phyloP scores from a whole-genome alignment of 2,797 vertebrate species.

The Peromyscus eremicus region DNA sequence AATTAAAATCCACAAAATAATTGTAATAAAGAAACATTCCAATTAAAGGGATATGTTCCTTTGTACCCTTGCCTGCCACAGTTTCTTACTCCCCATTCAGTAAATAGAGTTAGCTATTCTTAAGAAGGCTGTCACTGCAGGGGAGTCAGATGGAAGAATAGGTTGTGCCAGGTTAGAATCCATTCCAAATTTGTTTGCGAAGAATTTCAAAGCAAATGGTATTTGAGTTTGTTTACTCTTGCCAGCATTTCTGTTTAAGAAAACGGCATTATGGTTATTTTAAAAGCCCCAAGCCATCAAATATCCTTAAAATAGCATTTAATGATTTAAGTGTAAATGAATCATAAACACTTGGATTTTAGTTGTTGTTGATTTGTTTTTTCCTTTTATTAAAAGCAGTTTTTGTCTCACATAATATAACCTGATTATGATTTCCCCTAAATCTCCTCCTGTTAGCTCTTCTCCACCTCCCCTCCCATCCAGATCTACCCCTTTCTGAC shows the following conservation, averaged over 20 bases:
- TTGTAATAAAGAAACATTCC: slow-evolving; percentile 53
- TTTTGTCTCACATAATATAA: not conserved
- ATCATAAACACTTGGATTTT: slow-evolving; percentile 72
- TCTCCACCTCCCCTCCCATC: not conserved
- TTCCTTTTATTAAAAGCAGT: not conserved
- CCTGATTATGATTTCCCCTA: not conserved
- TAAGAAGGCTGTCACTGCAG: not conserved
- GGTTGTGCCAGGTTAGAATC: slow-evolving; percentile 53
- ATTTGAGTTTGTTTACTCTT: slow-evolving; percentile 79
- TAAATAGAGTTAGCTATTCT: slow-evolving; percentile 36
- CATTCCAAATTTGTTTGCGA: slow-evolving; percentile 62
- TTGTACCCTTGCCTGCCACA: not conserved
- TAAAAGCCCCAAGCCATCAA: slow-evolving; percentile 68
- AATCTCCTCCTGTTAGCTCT: not conserved
- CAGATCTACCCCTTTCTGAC: not conserved
- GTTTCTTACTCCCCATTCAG: slow-evolving; percentile 39
- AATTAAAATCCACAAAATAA: slow-evolving; percentile 53
- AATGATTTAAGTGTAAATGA: slow-evolving; percentile 79
- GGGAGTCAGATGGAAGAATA: slow-evolving; percentile 53
- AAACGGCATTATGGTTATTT: slow-evolving; percentile 71
- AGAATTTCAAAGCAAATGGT: slow-evolving; percentile 70
- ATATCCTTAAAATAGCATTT: slow-evolving; percentile 78
- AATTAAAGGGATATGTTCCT: slow-evolving; percentile 22
- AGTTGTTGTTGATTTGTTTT: not conserved
- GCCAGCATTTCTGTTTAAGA: slow-evolving; percentile 77